phyloP scores from a whole-genome alignment of 1,140 invertebrate genomes.

The Holcopasites calliopsidis region DNA sequence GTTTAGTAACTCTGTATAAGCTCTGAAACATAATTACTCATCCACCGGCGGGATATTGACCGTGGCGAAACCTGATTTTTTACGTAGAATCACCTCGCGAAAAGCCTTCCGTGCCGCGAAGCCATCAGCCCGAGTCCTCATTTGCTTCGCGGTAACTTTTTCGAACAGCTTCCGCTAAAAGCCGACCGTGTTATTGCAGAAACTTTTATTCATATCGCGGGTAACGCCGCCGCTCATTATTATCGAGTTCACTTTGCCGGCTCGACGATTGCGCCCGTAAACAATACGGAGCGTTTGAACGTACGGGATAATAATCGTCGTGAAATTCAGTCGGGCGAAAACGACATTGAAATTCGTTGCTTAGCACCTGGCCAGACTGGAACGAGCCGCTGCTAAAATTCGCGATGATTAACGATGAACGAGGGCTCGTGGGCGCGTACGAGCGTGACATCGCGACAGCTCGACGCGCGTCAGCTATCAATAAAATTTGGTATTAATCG shows the following conservation, averaged over 20 bases:
- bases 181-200: slow-evolving; percentile 15
- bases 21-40: neutral
- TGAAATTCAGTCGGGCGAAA: slow-evolving; percentile 37
- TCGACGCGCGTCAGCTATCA: slow-evolving; percentile 38
- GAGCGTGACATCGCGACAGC: slow-evolving; percentile 17
- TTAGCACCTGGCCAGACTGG: neutral
- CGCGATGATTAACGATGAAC: slow-evolving; percentile 11
- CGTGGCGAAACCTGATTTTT: neutral
- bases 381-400: neutral
- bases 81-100: neutral
- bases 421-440: neutral
- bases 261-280: slow-evolving; percentile 8
- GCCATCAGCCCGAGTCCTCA: slow-evolving; percentile 16
- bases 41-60: neutral
- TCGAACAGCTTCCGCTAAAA: slow-evolving; percentile 15
- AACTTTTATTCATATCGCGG: slow-evolving; percentile 33
- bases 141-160: slow-evolving; percentile 10
- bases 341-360: slow-evolving; percentile 71
- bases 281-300: neutral
- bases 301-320: slow-evolving; percentile 14
- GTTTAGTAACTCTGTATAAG: too few species aligned
- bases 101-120: neutral
- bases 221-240: neutral
- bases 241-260: slow-evolving; percentile 17
- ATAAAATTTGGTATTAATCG: slow-evolving; percentile 55